Base-by-base conservation (phyloP, 2,888 invertebrate genomes). In the Papilio gigon region DNA sequence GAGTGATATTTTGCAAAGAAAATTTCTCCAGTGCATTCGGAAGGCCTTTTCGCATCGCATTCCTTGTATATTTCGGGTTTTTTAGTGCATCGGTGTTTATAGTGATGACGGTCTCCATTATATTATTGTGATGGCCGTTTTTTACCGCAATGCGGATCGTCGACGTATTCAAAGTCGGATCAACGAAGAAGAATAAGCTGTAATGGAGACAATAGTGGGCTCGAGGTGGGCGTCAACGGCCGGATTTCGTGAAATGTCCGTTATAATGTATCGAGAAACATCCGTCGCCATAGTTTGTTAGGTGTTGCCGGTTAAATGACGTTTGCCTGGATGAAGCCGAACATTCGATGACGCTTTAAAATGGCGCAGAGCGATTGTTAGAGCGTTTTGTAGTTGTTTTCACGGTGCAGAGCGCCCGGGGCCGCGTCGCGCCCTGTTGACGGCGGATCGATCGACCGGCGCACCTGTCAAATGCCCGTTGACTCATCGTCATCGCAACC, bases 21-120 rank as follows among this genome's bases (percentile, higher is more conserved):
- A 81, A 87, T 87, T 84, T 78, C 77, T 76, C 78, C 80, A 88
- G 88, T 89, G 89, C 81, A 83, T 85, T 85, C 81, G 68, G 82
- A 83, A 80, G 80, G 85, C 82, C 78, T 56, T 80, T 72, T 77
- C 74, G 80, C 75, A 77, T 77, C 78, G 71, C 75, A 79, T 78
- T 73, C 80, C 64, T 82, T 82, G 78, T 82, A 85, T 92, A 92
- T 92, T 92, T 92, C 79, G 82, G 85, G 79, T 82, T 83, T 56
- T 87, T 79, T 83, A 84, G 85, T 89, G 88, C 80, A 89, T 89
- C 84, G 86, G 89, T 90, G 90, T 90, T 90, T 89, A 88, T 89
- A 89, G 89, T 91, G 90, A 88, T 88, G 90, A 89, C 89, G 89
- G 88, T 89, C 89, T 90, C 92, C 90, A 92, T 90, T 89, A 91